Evolutionary conservation across 1,140 invertebrate genomes (phyloP).

Genomic region (Contarinia nasturtii): DNA sequence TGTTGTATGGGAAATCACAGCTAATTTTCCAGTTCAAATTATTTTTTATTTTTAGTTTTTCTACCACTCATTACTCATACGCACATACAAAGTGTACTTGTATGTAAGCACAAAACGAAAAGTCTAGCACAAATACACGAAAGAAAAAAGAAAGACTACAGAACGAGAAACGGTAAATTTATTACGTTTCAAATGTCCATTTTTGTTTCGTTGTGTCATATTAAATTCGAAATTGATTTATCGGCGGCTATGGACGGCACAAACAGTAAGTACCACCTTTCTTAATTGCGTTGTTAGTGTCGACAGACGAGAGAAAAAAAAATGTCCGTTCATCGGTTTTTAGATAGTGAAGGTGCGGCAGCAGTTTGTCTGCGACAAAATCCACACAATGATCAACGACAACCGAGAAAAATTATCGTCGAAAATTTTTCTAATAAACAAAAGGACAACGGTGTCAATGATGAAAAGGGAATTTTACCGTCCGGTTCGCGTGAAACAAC

Average conservation of each 20-base stretch:
- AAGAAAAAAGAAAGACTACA: background rate
- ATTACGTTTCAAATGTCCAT: slow-evolving; percentile 18
- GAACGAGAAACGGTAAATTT: background rate
- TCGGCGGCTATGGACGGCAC: slow-evolving; percentile 16
- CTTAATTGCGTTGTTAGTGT: background rate
- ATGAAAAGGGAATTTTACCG: slow-evolving; percentile 22
- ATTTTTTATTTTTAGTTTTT: background rate
- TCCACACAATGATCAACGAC: slow-evolving; percentile 29
- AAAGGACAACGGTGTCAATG: slow-evolving; percentile 26
- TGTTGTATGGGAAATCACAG: background rate
- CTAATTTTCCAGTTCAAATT: background rate
- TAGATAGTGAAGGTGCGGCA: slow-evolving; percentile 16
- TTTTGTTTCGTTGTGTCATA: slow-evolving; percentile 33
- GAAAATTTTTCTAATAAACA: slow-evolving; percentile 38
- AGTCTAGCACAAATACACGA: background rate
- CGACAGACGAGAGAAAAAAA: background rate
- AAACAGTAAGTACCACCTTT: slow-evolving; percentile 6
- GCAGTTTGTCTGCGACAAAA: slow-evolving; percentile 12
- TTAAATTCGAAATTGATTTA: slow-evolving; percentile 31
- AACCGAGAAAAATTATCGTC: slow-evolving; percentile 37
- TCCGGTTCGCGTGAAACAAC: slow-evolving; percentile 24
- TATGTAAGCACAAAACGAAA: background rate
- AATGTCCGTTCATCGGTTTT: slow-evolving; percentile 8
- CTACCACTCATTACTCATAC: background rate
- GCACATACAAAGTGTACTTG: background rate